Percentiles rank a stretch among this genome's conserved stretches.
Conservation (phyloP, 1,140 invertebrate genomes). For the Hypsibius dujardini region DNA sequence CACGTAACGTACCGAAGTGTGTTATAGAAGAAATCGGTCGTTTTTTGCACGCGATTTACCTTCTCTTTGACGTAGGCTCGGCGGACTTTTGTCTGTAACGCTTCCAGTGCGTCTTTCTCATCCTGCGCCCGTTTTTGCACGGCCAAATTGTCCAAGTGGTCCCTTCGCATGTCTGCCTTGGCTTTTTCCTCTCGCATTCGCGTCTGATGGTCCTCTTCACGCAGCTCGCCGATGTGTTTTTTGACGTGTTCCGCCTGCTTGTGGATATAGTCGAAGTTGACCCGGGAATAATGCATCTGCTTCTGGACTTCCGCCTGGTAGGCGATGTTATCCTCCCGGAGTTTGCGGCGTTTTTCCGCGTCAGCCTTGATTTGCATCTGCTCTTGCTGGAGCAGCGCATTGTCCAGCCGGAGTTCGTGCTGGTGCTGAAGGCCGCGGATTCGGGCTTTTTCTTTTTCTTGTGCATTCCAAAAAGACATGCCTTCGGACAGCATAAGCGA, state of each 20-base stretch:
- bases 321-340: neutral
- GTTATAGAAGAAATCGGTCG: too few species aligned
- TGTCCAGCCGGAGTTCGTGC: neutral
- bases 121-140: too few species aligned
- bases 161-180: neutral
- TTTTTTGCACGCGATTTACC: too few species aligned
- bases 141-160: too few species aligned
- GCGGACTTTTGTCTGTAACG: too few species aligned
- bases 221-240: neutral
- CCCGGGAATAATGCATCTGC: neutral
- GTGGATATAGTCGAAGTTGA: neutral
- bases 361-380: neutral
- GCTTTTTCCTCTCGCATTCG: neutral
- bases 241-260: neutral
- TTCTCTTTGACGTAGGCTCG: too few species aligned
- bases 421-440: neutral
- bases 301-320: neutral
- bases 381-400: neutral
- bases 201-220: neutral
- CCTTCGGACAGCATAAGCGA: too few species aligned
- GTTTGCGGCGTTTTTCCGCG: neutral
- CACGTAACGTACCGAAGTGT: too few species aligned
- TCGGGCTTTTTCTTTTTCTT: neutral
- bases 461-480: too few species aligned
- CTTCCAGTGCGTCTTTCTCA: neutral